A percentile compares a stretch with the other conserved stretches of the same genome.
Conservation (phyloP, 2,888 invertebrate species). For the Eupithecia vulgata region DNA sequence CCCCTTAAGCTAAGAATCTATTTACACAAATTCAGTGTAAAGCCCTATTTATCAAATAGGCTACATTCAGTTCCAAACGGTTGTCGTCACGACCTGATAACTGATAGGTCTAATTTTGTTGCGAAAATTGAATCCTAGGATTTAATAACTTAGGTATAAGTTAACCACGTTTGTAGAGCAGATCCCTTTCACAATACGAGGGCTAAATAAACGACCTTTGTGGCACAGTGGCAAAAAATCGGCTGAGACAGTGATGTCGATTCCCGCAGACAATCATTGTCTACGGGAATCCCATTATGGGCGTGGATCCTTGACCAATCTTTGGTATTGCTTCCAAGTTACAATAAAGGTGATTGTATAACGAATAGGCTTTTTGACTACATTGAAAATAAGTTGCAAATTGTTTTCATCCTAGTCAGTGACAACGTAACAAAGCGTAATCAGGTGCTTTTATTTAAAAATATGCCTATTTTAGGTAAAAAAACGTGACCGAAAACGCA, state of each 20-base stretch:
- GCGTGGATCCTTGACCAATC: neutral
- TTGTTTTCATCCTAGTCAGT: too few species aligned
- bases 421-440: too few species aligned
- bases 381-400: too few species aligned
- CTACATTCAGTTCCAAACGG: slow-evolving; percentile 12
- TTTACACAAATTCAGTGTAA: neutral
- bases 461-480: too few species aligned
- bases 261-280: neutral
- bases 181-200: slow-evolving; percentile 19
- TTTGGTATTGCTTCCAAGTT: neutral
- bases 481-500: too few species aligned
- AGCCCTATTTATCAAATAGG: slow-evolving; percentile 16
- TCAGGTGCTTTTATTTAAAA: too few species aligned
- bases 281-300: too few species aligned
- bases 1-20: too few species aligned
- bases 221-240: neutral
- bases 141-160: neutral
- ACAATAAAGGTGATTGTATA: neutral
- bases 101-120: slow-evolving; percentile 45
- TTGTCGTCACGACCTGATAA: slow-evolving; percentile 44
- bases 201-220: slow-evolving; percentile 15
- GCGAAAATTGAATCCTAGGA: slow-evolving; percentile 26
- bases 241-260: neutral
- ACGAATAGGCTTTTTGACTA: too few species aligned
- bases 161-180: slow-evolving; percentile 22